phyloP scores from a whole-genome alignment of 2,797 vertebrate species.

The Podargus strigoides region DNA sequence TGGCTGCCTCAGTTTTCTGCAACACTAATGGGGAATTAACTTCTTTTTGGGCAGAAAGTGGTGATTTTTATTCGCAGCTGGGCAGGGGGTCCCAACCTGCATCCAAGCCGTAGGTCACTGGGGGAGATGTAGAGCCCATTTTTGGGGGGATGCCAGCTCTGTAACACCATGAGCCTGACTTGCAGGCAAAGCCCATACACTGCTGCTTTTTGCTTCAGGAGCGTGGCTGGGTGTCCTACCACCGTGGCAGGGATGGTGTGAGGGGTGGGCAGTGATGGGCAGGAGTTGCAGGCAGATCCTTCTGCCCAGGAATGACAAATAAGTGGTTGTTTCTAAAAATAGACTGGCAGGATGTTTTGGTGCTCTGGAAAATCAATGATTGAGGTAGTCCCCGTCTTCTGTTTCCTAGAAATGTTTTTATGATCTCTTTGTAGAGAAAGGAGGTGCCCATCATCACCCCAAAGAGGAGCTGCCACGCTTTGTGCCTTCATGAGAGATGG shows the following conservation, averaged over 20 bases:
- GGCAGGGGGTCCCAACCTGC: background rate
- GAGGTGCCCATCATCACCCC: background rate
- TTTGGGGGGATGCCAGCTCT: background rate
- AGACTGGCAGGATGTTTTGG: background rate
- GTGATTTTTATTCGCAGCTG: background rate
- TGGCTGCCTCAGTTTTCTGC: slow-evolving; percentile 13
- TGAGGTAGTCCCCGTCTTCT: background rate
- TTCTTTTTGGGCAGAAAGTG: background rate
- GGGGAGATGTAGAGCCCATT: background rate
- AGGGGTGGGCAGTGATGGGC: background rate
- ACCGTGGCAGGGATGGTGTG: background rate
- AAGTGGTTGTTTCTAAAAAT: background rate
- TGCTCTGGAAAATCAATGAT: background rate
- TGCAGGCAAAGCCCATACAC: background rate
- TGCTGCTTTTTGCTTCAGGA: background rate
- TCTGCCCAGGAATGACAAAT: background rate
- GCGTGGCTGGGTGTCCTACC: background rate
- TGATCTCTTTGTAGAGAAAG: background rate
- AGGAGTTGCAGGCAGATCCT: background rate
- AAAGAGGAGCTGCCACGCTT: background rate
- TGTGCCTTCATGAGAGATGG: background rate
- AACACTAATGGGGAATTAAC: background rate
- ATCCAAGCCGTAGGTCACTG: background rate
- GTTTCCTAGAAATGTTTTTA: background rate
- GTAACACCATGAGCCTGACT: background rate